Evolutionary conservation across 2,888 invertebrate species (phyloP), one percentile per base, ranked within the genome.

Genomic region (Leucophora obtusa): DNA sequence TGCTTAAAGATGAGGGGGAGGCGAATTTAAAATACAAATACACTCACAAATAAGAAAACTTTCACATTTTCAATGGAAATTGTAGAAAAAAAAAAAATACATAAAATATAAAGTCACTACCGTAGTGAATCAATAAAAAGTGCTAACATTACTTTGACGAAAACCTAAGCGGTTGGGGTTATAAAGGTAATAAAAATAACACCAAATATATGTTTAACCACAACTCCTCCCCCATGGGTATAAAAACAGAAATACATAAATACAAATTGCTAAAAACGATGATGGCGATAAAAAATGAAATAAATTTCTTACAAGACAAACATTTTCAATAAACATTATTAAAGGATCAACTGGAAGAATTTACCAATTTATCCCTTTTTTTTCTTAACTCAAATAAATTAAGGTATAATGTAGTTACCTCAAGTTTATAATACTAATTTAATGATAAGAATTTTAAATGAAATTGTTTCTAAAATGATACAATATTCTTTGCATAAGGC

Each of bases 121-220:
- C 15, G 33, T n/a, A 54, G 28, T 54, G 56, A 58, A 33, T 47
- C 43, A 47, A n/a, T 47, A 47, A n/a, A n/a, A 28, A 58, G 17
- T 33, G 56, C 1, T 47, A 21, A 21, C 18, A 18, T 43, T 59
- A 33, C 15, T 38, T 54, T 38, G 43, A 14, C 11, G 50, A 47
- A 47, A n/a, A 47, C 43, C 43, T n/a, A 5, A n/a, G 8, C 24
- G 50, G 10, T 11, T 11, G 38, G 50, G 28, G 33, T 47, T 47
- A 50, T 51, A 73, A 63, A 50, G 56, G 65, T 51, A 65, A 72
- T 58, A 56, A 73, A 65, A 58, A 56, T 63, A 24, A 72, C 63
- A 63, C 18, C 56, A 33, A 47, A 33, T 63, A 56, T 35, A 72
- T 58, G 50, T 58, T 63, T 38, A 18, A 35, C 15, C 35, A 18